Evolutionary conservation across 2,797 vertebrate species (phyloP).

Genomic region (Bradypus variegatus): DNA sequence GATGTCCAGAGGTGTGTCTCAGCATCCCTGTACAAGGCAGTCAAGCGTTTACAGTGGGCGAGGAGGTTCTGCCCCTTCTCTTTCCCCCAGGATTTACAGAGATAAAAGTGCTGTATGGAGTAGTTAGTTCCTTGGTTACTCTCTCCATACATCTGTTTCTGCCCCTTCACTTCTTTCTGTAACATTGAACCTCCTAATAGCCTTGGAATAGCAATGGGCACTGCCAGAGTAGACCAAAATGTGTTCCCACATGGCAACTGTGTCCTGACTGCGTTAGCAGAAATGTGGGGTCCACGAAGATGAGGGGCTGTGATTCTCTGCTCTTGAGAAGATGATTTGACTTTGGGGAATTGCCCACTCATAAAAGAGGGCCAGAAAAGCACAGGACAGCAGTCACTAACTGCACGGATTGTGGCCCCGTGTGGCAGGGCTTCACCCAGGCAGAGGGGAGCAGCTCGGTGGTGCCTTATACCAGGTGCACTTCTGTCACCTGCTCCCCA

Average conservation of each 20-base stretch:
- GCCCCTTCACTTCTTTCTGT: background rate
- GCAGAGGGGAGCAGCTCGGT: background rate
- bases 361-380: background rate
- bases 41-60: background rate
- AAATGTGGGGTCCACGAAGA: background rate
- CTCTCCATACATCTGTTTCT: background rate
- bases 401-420: fast-evolving
- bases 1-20: background rate
- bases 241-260: background rate
- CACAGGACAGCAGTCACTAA: too few species aligned
- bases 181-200: background rate
- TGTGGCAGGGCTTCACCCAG: background rate
- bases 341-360: background rate
- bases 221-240: background rate
- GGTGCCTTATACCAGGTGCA: too few species aligned
- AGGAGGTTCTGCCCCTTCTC: background rate
- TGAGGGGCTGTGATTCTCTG: background rate
- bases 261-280: background rate
- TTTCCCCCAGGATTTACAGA: background rate
- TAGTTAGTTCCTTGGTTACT: background rate
- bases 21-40: background rate
- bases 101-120: background rate
- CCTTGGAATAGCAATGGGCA: background rate
- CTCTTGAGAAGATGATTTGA: background rate
- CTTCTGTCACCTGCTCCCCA: background rate